A percentile compares a stretch with the other conserved stretches of the same genome.
Conservation (phyloP, 2,888 invertebrate genomes). For the Agriotes lineatus region DNA sequence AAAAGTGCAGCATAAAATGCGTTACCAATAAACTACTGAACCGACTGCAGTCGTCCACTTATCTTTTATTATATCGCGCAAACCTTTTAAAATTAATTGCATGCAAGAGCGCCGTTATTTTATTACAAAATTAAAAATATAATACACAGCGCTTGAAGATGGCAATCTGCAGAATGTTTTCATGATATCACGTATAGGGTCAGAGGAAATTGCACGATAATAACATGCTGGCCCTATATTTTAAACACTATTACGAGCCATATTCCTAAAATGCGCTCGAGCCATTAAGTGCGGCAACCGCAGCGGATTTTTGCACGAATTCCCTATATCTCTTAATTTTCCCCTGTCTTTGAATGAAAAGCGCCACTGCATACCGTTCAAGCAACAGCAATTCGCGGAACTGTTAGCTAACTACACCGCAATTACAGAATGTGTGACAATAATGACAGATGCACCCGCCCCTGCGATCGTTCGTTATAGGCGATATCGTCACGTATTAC, state of each 20-base stretch:
- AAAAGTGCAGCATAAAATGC: constrained; percentile 21
- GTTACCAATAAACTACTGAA: constrained; percentile 36
- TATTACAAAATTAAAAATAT: constrained; percentile 64
- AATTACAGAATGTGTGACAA: constrained; percentile 34
- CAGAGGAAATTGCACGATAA: constrained; percentile 61
- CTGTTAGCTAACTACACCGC: constrained; percentile 3
- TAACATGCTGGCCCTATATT: constrained; percentile 59
- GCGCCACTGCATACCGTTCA: too few relatives aligned
- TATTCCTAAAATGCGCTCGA: constrained; percentile 41
- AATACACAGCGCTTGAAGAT: constrained; percentile 53
- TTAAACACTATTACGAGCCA: constrained; percentile 57
- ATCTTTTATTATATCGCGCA: constrained; percentile 66
- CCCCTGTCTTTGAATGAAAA: too few relatives aligned
- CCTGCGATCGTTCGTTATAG: constrained; percentile 28
- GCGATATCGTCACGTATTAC: constrained; percentile 37
- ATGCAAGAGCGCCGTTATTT: constrained; percentile 61
- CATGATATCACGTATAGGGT: constrained; percentile 56
- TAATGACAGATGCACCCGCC: constrained; percentile 34
- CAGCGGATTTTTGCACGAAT: constrained; percentile 18
- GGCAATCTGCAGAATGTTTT: constrained; percentile 57
- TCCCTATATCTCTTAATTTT: constrained; percentile 26
- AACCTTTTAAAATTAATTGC: constrained; percentile 66
- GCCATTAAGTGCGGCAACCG: constrained; percentile 1
- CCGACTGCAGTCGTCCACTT: constrained; percentile 55
- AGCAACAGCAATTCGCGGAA: constrained; percentile 13